Percentiles rank a stretch among this genome's conserved stretches.
phyloP scores from a whole-genome alignment of 2,888 invertebrate genomes.

The Acanthopleura granulata region DNA sequence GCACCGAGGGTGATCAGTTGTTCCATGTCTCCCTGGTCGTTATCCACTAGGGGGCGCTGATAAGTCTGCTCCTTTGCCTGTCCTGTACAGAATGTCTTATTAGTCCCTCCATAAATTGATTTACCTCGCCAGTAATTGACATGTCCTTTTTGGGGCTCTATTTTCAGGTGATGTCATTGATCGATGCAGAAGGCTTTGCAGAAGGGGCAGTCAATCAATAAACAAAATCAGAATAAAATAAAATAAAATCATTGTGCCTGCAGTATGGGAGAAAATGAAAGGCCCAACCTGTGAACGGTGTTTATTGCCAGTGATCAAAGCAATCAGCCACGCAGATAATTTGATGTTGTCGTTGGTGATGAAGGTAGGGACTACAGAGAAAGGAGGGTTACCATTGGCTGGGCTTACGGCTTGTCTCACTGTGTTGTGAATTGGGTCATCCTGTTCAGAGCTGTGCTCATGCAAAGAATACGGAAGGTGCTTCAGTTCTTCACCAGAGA shows the following conservation, averaged over 20 bases:
- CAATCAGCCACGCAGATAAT: background rate
- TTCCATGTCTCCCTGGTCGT: too few relatives aligned
- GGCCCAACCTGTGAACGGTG: background rate
- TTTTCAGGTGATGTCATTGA: constrained; percentile 17
- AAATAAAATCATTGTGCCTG: constrained; percentile 7
- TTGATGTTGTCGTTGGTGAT: constrained; percentile 16
- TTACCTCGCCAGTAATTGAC: constrained; percentile 10
- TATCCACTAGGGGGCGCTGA: too few relatives aligned
- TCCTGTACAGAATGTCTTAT: constrained; percentile 16
- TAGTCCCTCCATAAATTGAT: constrained; percentile 15
- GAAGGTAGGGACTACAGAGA: constrained; percentile 1
- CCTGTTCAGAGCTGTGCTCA: too few relatives aligned
- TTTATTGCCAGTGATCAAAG: constrained; percentile 17
- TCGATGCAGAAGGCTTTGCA: background rate
- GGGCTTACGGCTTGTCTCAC: background rate
- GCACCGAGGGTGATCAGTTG: too few relatives aligned
- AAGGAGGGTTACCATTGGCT: background rate
- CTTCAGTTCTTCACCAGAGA: too few relatives aligned
- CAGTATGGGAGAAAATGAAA: constrained; percentile 4
- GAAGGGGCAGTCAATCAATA: constrained; percentile 13
- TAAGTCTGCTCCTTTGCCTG: too few relatives aligned
- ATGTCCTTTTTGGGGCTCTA: constrained; percentile 19
- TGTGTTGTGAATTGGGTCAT: background rate
- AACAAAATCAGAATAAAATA: constrained; percentile 14
- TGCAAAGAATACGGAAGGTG: too few relatives aligned